Evolutionary conservation across 2,888 invertebrate genomes (phyloP).

Genomic region (Alcis repandata): DNA sequence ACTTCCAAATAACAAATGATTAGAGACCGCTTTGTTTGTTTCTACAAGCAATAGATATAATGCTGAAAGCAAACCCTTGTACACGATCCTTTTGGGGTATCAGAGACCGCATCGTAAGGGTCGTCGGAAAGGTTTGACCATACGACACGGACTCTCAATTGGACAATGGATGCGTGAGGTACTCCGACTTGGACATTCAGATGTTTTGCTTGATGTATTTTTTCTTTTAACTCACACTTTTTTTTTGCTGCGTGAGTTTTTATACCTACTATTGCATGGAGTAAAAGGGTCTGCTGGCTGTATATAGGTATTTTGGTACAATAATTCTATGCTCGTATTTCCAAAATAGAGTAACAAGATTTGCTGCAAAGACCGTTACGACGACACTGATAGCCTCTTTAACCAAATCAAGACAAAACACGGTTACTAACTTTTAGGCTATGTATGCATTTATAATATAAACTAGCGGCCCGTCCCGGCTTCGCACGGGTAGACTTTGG

Average conservation of each 20-base stretch:
- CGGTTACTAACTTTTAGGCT: no score
- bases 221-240: not conserved
- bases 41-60: constrained; percentile 55
- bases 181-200: constrained; percentile 12
- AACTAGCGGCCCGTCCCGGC: no score
- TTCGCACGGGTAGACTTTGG: no score
- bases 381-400: no score
- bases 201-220: not conserved
- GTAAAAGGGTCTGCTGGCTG: no score
- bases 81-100: constrained; percentile 72
- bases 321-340: no score
- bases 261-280: no score
- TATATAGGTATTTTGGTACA: no score
- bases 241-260: not conserved
- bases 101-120: constrained; percentile 79
- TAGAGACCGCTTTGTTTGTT: constrained; percentile 33
- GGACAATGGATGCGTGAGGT: constrained; percentile 50
- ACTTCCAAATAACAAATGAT: constrained; percentile 38
- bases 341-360: no score
- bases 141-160: constrained; percentile 65
- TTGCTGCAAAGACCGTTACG: no score
- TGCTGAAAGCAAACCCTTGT: constrained; percentile 82
- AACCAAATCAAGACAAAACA: no score
- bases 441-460: no score
- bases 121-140: constrained; percentile 81